Base-by-base conservation (phyloP, 2,888 invertebrate genomes). In the Lamproptera curius region DNA sequence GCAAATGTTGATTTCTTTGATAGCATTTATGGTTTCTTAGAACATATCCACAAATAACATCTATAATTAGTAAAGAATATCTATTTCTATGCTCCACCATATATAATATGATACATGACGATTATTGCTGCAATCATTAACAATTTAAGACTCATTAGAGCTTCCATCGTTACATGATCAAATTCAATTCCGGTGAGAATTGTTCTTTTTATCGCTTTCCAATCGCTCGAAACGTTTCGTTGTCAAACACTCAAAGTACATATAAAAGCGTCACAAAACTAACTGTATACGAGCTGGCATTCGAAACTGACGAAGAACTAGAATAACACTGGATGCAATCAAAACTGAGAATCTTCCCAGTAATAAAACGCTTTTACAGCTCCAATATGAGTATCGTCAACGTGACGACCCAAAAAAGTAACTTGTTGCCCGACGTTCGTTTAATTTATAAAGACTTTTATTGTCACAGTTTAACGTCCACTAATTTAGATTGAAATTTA, bases 391-490 rank as follows among this genome's bases (percentile, higher is more conserved):
- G 58, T 73, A 73, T 71, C 71, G 65, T 86, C 80, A 79, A 63
- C 63, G 63, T 66, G 60, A 61, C 61, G 59, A 69, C 61, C 68
- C 63, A 67, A 73, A 70, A 28, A 74, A 71, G 70, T 75, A 68
- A 73, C 74, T 73, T 76, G 74, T 76, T 75, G 68, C 76, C 77
- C 73, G 67, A 74, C 70, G 70, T 70, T 56, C 60, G 61, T 60
- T 64, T 73, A 76, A 79, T 83, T 82, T 83, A 83, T 82, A 59
- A 62, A 56, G 78, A 80, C 79, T 71, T 83, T 81, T 80, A 83
- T 69, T 70, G 67, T 73, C 71, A 63, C 59, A 65, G 68, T 76
- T 81, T 75, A 73, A 76, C 70, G 71, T 64, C 57, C 62, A 61
- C 66, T 73, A 72, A 70, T 70, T 68, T 65, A 55, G 59, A 50